Percentiles rank a stretch among this genome's conserved stretches.
phyloP scores from a whole-genome alignment of 1,140 invertebrate species.

The Drosophila fuyamai region DNA sequence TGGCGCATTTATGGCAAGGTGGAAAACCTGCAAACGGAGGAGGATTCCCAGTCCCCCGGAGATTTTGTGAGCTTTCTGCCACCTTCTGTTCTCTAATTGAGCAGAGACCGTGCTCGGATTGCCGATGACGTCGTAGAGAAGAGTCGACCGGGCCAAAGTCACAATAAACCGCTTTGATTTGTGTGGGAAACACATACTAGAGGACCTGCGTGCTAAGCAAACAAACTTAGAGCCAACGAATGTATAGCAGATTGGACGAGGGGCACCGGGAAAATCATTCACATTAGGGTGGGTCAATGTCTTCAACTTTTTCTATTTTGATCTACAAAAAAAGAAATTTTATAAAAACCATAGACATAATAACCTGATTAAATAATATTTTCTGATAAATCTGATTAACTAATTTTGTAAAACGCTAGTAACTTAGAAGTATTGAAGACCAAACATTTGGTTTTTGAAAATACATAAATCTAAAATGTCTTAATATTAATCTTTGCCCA shows the following conservation, averaged over 20 bases:
- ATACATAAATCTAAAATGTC: no score
- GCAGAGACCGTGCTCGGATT: conserved; percentile 74
- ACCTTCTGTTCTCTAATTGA: conserved; percentile 75
- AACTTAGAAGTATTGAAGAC: no score
- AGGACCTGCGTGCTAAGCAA: conserved; percentile 46
- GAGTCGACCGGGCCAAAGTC: conserved; percentile 35
- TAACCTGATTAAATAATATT: no score
- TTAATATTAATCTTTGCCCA: no score
- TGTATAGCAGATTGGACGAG: conserved; percentile 4
- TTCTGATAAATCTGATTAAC: no score
- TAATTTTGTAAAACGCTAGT: no score
- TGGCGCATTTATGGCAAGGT: conserved; percentile 78
- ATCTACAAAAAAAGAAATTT: no score
- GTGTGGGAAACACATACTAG: conserved; percentile 54
- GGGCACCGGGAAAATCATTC: conserved; percentile 18
- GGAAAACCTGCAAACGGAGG: conserved; percentile 12
- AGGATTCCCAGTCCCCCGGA: conserved; percentile 11
- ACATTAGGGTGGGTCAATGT: conserved; percentile 7
- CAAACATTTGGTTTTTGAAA: no score
- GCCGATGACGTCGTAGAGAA: conserved; percentile 60
- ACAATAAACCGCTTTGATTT: conserved; percentile 76
- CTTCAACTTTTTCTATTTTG: no score
- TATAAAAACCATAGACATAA: no score
- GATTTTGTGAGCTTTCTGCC: conserved; percentile 17
- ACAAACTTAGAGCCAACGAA: conserved; percentile 47